Evolutionary conservation across 1,140 invertebrate genomes (phyloP).

Genomic region (Bombus confusus): DNA sequence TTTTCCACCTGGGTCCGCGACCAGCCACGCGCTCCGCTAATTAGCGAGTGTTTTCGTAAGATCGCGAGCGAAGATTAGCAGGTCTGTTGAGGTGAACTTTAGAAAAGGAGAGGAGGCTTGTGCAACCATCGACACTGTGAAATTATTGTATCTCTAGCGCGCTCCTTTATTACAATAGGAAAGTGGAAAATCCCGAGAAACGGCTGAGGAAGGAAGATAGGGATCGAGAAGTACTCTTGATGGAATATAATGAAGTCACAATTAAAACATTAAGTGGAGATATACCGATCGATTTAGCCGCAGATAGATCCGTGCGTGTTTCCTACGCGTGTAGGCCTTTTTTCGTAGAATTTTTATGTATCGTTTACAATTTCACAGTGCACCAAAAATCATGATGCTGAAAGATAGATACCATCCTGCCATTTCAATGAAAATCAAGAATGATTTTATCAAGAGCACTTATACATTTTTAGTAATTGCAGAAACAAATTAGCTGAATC

Average conservation of each 20-base stretch:
- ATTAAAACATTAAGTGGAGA: not conserved
- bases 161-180: not conserved
- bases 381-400: not conserved
- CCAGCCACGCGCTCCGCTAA: slow-evolving; percentile 42
- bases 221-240: not conserved
- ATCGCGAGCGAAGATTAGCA: slow-evolving; percentile 9
- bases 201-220: not conserved
- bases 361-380: not conserved
- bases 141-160: slow-evolving; percentile 24
- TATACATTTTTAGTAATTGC: not conserved
- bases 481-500: not conserved
- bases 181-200: not conserved
- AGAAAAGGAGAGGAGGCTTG: slow-evolving; percentile 44
- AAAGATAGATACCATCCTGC: not conserved
- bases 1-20: not conserved
- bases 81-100: slow-evolving; percentile 10
- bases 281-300: not conserved
- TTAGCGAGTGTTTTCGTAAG: slow-evolving; percentile 38
- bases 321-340: too few species aligned
- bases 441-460: not conserved
- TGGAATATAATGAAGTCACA: not conserved
- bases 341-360: not conserved
- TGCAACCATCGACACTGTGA: slow-evolving; percentile 54
- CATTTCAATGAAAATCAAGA: not conserved
- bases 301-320: not conserved